Evolutionary conservation across 2,888 invertebrate species (phyloP), one percentile per base, ranked within the genome.

Genomic region (Cinara cedri): DNA sequence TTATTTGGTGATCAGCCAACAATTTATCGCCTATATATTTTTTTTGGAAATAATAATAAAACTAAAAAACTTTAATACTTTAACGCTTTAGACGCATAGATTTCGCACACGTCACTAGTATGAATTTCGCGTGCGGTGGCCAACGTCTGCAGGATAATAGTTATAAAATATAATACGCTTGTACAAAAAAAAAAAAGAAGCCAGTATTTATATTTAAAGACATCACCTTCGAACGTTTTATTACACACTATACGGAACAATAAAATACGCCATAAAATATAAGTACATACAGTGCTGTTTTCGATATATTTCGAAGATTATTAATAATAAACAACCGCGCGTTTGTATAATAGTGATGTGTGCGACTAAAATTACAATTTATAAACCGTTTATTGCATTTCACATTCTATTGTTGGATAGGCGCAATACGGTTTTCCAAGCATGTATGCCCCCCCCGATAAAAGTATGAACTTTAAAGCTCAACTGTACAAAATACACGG

Each of bases 1-100:
- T 19, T 19, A 16, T 44, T 44, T 71, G 71, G 55, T 16, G 11
- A 55, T 24, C 16, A 42, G 42, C 71, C 71, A 71, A 44, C 55
- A 55, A 44, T 34, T 16, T 14, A 71, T 42, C 55, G 55, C 26
- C 44, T 71, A 44, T 71, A 21, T 26, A 16, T 66, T 4, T 34
- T 4, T 34, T 4, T 16, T 70, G 16, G 42, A 70, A 54, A 70
- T 3, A 66, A 66, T 24, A 49, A 49, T 16, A 70, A 55, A 14
- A 26, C 10, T 60, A 26, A 60, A 57, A 57, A 24, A 60, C 34
- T 34, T 34, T 34, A 34, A 51, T 13, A 49, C 13, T 0, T 21
- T 42, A 34, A 55, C 9, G 16, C 55, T 54, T 70, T 70, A 16
- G 34, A 11, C 34, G 54, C 54, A 70, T 51, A 21, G 6, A 44